Conservation (phyloP, 2,888 invertebrate species). For the Clistopyga incitator region DNA sequence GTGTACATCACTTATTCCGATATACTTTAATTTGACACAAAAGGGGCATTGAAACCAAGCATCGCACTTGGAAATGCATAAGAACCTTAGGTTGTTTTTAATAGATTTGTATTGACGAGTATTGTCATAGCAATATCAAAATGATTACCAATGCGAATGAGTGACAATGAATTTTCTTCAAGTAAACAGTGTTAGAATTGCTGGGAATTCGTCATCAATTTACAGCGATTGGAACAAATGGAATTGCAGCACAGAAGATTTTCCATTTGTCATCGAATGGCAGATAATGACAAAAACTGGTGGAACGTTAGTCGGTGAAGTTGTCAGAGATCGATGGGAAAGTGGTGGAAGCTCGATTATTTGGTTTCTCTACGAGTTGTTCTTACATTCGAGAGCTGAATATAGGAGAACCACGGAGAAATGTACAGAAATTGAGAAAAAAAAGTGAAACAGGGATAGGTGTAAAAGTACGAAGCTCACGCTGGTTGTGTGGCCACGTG, state of each 20-base stretch:
- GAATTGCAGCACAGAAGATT: background rate
- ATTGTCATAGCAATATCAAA: too few species aligned
- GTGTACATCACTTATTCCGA: slow-evolving; percentile 24
- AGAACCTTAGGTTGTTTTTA: background rate
- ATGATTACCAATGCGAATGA: too few species aligned
- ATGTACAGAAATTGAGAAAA: slow-evolving; percentile 44
- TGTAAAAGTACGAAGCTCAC: slow-evolving; percentile 58
- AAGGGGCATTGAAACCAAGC: background rate
- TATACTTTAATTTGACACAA: slow-evolving; percentile 43
- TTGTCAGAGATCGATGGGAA: slow-evolving; percentile 63
- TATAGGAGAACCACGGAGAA: slow-evolving; percentile 31
- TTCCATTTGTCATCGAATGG: background rate
- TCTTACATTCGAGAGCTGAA: slow-evolving; percentile 19
- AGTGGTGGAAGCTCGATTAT: slow-evolving; percentile 60
- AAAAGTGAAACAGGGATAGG: slow-evolving; percentile 39
- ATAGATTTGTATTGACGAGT: background rate
- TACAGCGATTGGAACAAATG: background rate
- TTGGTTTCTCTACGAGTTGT: slow-evolving; percentile 45
- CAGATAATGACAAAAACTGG: background rate
- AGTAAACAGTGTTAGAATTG: too few species aligned
- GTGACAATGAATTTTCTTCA: too few species aligned
- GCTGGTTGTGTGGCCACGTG: slow-evolving; percentile 67
- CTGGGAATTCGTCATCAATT: too few species aligned
- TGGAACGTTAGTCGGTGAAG: slow-evolving; percentile 26
- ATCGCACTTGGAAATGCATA: background rate